Base-by-base conservation (phyloP, 2,797 vertebrate genomes). In the Craterocephalus amniculus region DNA sequence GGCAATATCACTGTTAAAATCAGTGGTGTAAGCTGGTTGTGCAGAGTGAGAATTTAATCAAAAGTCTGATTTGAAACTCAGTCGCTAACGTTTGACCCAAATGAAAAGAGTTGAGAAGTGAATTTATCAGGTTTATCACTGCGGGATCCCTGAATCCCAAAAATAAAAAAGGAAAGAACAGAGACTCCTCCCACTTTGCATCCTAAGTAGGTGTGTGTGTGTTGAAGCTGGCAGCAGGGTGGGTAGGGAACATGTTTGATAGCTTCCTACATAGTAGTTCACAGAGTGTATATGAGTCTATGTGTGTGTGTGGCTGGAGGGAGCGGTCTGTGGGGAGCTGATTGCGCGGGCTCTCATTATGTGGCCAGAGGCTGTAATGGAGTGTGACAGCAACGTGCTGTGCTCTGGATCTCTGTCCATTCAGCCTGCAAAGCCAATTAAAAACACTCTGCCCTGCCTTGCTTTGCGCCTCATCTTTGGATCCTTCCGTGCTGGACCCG, bases 331-430 rank as follows among this genome's bases (percentile, higher is more conserved):
- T 95, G 94, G 95, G 91, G 95, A 95, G 95, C 95, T 96, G 96
- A 96, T 95, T 96, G 95, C 93, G 61, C 78, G 82, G 89, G 79
- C 92, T 91, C 96, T 96, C 95, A 96, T 97, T 96, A 96, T 92
- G 94, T 94, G 94, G 95, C 91, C 95, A 93, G 92, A 94, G 92
- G 93, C 91, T 94, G 95, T 97, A 97, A 97, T 97, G 95, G 96
- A 95, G 95, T 97, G 95, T 98, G 96, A 98, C 96, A 96, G 96
- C 95, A 93, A 94, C 95, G 86, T 92, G 94, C 91, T 94, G 94
- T 92, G 94, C 94, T 94, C 94, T 93, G 95, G 94, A 92, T 90
- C 91, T 90, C 89, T 91, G 91, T 93, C 95, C 95, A 95, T 90
- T 90, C 91, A 94, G 94, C 94, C 95, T 94, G 92, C 91, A 95